A percentile compares a stretch with the other conserved stretches of the same genome.
phyloP scores from a whole-genome alignment of 2,888 invertebrate species.

The Agrotis clavis region DNA sequence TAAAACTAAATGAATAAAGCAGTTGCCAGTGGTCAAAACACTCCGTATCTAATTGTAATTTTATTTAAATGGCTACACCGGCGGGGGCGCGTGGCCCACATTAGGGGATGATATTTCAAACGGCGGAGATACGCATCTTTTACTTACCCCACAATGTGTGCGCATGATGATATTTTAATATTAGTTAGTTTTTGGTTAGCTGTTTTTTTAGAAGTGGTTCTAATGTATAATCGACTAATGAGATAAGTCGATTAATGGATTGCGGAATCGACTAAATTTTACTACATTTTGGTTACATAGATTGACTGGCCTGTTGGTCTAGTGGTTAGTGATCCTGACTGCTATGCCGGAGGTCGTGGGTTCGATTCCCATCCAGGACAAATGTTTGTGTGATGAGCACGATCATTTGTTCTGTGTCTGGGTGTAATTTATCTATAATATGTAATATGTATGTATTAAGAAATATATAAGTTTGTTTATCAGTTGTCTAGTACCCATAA shows the following conservation, averaged over 20 bases:
- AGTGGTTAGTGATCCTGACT: too few relatives aligned
- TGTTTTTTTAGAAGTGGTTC: constrained; percentile 7
- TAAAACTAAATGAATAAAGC: constrained; percentile 78
- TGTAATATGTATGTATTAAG: too few relatives aligned
- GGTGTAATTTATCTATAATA: too few relatives aligned
- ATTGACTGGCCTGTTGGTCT: too few relatives aligned
- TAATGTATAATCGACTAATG: constrained; percentile 19
- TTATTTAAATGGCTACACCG: constrained; percentile 81
- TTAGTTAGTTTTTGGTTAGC: constrained; percentile 32
- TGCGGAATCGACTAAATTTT: constrained; percentile 10
- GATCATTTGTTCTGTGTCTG: too few relatives aligned
- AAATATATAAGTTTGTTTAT: too few relatives aligned
- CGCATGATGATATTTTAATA: constrained; percentile 63
- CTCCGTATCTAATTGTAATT: constrained; percentile 82
- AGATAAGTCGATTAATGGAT: constrained; percentile 1
- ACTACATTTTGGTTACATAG: too few relatives aligned
- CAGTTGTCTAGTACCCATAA: too few relatives aligned
- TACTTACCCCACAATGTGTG: constrained; percentile 45
- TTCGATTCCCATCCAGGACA: too few relatives aligned
- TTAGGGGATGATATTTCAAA: constrained; percentile 69
- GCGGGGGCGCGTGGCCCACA: constrained; percentile 57
- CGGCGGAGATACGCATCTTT: constrained; percentile 59
- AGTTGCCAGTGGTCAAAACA: constrained; percentile 79
- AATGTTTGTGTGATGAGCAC: too few relatives aligned
- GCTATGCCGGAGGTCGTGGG: too few relatives aligned